Conservation (phyloP, 2,113 vertebrate species). For the Sinocyclocheilus grahami region DNA sequence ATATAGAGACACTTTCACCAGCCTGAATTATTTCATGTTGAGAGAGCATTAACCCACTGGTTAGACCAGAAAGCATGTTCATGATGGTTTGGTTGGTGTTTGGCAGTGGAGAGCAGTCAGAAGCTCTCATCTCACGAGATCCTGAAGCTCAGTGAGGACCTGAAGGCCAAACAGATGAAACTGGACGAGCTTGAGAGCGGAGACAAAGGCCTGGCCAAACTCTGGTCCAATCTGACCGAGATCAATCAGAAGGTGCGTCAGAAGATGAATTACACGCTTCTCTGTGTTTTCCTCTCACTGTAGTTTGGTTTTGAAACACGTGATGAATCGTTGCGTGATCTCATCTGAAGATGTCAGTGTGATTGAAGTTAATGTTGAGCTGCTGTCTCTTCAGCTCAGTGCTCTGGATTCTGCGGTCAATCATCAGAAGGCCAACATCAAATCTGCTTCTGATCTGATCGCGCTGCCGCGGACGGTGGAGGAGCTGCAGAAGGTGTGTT, state of each 20-base stretch:
- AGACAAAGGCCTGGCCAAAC: conserved; percentile 83
- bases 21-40: no score
- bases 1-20: no score
- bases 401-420: conserved; percentile 86
- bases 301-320: not conserved
- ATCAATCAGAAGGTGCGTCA: conserved; percentile 88
- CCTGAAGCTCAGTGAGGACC: conserved; percentile 88
- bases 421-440: conserved; percentile 90
- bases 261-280: not conserved
- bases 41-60: no score
- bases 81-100: conserved; percentile 16
- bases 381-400: conserved; percentile 74
- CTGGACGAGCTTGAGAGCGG: conserved; percentile 88
- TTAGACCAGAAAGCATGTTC: no score
- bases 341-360: not conserved
- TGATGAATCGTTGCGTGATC: not conserved
- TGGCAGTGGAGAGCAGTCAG: conserved; percentile 92
- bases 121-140: conserved; percentile 90
- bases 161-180: conserved; percentile 84
- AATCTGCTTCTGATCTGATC: conserved; percentile 91
- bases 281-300: not conserved
- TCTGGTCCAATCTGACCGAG: conserved; percentile 95
- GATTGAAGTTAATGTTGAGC: no score
- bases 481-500: conserved; percentile 89
- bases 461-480: conserved; percentile 90